Percentiles rank a stretch among this genome's conserved stretches.
Conservation (phyloP, 2,797 vertebrate genomes). For the Sebastes hubbsi region DNA sequence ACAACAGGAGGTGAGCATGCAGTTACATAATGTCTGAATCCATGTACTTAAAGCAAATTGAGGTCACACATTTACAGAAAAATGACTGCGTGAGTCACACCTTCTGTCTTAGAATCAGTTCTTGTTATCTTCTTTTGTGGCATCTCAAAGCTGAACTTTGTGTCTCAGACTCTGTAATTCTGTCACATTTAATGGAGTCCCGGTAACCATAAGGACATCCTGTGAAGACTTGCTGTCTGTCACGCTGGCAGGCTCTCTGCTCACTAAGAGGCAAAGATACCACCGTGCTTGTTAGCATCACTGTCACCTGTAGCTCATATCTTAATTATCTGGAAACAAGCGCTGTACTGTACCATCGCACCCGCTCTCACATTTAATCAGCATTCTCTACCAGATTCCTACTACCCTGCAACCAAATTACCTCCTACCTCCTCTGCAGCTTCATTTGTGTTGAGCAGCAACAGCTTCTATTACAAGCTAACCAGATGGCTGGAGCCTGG, state of each 20-base stretch:
- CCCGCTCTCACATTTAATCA: conserved; percentile 17
- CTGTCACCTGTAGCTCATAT: conserved; percentile 45
- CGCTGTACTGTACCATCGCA: neutral
- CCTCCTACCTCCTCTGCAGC: neutral
- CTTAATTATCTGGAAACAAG: conserved; percentile 41
- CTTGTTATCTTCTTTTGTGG: neutral
- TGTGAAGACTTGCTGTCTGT: conserved; percentile 1
- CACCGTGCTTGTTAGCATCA: conserved; percentile 26
- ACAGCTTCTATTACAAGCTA: conserved; percentile 32
- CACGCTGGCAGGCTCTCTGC: neutral
- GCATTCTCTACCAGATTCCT: conserved; percentile 10
- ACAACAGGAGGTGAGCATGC: neutral
- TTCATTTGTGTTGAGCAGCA: conserved; percentile 30
- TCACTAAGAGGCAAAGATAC: neutral
- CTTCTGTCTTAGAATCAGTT: neutral
- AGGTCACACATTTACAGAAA: neutral
- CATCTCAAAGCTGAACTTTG: neutral
- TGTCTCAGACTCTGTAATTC: neutral
- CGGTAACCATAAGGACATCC: conserved; percentile 9
- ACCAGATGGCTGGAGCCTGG: conserved; percentile 54
- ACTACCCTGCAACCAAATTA: conserved; percentile 13
- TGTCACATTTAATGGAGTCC: neutral
- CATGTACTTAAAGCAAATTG: neutral
- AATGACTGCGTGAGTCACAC: neutral
- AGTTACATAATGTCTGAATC: neutral